Evolutionary conservation across 2,113 vertebrate genomes (phyloP).

Genomic region (Rhegmatorhina hoffmannsi): DNA sequence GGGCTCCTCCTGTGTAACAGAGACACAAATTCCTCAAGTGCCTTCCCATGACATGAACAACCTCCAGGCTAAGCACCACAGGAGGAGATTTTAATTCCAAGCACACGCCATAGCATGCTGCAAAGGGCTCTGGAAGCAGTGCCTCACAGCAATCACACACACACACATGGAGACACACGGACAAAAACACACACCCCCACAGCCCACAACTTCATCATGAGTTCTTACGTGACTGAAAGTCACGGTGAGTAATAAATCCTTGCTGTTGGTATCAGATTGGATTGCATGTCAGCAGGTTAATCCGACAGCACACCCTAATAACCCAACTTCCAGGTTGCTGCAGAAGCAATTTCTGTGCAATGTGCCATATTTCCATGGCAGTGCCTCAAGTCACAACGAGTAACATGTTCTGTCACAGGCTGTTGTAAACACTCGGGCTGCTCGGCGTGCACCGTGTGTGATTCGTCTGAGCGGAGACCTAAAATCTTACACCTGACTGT

Average conservation of each 20-base stretch:
- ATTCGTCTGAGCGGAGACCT: constrained; percentile 45
- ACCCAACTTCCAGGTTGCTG: constrained; percentile 49
- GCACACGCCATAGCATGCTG: neutral
- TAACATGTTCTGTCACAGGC: constrained; percentile 54
- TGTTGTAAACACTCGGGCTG: constrained; percentile 52
- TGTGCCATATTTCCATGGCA: constrained; percentile 56
- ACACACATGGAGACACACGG: accelerated
- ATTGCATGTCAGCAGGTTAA: constrained; percentile 50
- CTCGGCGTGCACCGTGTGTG: neutral
- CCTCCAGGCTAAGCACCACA: neutral
- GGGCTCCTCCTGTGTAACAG: neutral
- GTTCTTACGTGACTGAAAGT: constrained; percentile 14
- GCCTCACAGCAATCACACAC: neutral
- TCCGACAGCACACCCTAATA: constrained; percentile 52
- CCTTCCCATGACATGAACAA: neutral
- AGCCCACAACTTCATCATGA: neutral
- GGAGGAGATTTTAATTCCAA: constrained; percentile 42
- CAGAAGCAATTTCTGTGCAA: constrained; percentile 65
- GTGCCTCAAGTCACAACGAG: constrained; percentile 6
- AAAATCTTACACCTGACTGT: constrained; percentile 69
- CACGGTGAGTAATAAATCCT: constrained; percentile 57
- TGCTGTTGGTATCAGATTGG: constrained; percentile 14
- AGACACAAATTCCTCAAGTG: neutral
- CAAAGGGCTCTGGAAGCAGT: neutral
- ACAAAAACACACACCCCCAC: neutral